A percentile compares a stretch with the other conserved stretches of the same genome.
These are phyloP conservation scores for Zonitis immaculata DNA, from an alignment of 2,888 invertebrate species.

Conservation along the genomic window DNA sequence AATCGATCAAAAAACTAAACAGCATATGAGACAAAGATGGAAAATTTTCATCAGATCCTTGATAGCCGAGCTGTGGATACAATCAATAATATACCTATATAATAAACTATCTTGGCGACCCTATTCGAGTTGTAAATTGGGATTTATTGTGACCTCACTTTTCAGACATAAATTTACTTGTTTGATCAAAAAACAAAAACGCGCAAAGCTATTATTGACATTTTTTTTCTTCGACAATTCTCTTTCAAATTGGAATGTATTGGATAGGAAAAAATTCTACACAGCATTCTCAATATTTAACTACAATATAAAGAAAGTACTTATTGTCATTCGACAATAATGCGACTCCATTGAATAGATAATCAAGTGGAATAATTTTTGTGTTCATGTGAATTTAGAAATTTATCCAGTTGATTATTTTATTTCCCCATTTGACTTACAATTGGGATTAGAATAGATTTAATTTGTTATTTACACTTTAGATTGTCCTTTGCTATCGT, in stretches of 20 bases:
- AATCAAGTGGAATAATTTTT: too few relatives aligned
- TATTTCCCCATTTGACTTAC: neutral
- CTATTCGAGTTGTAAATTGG: neutral
- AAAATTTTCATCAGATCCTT: conserved; percentile 12
- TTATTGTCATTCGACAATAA: too few relatives aligned
- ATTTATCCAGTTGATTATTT: neutral
- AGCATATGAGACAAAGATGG: neutral
- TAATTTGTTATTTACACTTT: neutral
- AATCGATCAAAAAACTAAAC: too few relatives aligned
- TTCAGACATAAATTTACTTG: neutral
- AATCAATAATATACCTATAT: conserved; percentile 14
- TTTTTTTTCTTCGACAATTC: neutral
- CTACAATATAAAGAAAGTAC: too few relatives aligned
- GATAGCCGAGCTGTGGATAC: conserved; percentile 16
- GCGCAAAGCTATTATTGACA: neutral
- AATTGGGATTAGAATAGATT: neutral
- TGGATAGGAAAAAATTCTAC: too few relatives aligned
- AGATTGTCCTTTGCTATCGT: neutral
- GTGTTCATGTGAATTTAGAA: too few relatives aligned
- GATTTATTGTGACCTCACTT: neutral
- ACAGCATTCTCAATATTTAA: too few relatives aligned
- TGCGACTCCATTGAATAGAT: too few relatives aligned
- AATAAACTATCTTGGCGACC: conserved; percentile 5
- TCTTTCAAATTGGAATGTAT: neutral
- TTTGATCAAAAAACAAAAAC: neutral